Percentiles rank a stretch among this genome's conserved stretches.
These are phyloP conservation scores for Andrena bucephala DNA, from an alignment of 2,888 invertebrate genomes.

Conservation along the genomic window DNA sequence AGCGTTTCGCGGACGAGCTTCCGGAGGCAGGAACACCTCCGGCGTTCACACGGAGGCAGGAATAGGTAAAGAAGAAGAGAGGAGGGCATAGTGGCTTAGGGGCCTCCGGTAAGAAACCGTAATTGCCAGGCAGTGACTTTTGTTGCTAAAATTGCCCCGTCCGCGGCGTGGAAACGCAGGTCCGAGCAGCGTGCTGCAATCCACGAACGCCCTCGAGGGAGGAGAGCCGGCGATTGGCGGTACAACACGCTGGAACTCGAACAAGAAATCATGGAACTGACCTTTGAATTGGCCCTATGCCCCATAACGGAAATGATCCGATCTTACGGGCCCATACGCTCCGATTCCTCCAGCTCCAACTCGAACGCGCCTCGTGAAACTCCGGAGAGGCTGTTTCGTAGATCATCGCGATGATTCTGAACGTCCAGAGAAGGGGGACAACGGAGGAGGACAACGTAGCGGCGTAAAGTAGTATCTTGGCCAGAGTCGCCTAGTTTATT, in stretches of 20 bases:
- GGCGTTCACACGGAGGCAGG: slow-evolving; percentile 19
- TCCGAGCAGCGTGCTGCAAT: slow-evolving; percentile 22
- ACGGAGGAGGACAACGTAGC: neutral
- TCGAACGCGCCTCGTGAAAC: neutral
- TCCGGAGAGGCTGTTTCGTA: neutral
- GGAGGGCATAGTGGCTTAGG: slow-evolving; percentile 18
- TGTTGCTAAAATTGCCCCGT: slow-evolving; percentile 67
- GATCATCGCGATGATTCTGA: neutral
- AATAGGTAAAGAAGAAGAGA: slow-evolving; percentile 30
- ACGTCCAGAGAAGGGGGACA: neutral
- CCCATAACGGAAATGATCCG: slow-evolving; percentile 23
- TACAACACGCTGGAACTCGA: slow-evolving; percentile 68
- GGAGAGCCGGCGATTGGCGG: slow-evolving; percentile 30
- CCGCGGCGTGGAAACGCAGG: slow-evolving; percentile 56
- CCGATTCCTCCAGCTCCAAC: neutral
- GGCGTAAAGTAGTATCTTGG: slow-evolving; percentile 25
- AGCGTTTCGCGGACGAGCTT: slow-evolving; percentile 38
- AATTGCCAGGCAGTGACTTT: slow-evolving; percentile 73
- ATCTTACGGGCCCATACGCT: neutral
- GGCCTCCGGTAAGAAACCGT: slow-evolving; percentile 70
- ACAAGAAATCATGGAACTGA: slow-evolving; percentile 64
- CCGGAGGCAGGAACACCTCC: slow-evolving; percentile 40
- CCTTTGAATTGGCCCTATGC: slow-evolving; percentile 38
- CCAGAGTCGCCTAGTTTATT: slow-evolving; percentile 55
- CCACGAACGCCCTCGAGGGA: slow-evolving; percentile 15